Evolutionary conservation across 1,140 invertebrate species (phyloP), one percentile per base, ranked within the genome.

Genomic region (Drosophila nasuta): DNA sequence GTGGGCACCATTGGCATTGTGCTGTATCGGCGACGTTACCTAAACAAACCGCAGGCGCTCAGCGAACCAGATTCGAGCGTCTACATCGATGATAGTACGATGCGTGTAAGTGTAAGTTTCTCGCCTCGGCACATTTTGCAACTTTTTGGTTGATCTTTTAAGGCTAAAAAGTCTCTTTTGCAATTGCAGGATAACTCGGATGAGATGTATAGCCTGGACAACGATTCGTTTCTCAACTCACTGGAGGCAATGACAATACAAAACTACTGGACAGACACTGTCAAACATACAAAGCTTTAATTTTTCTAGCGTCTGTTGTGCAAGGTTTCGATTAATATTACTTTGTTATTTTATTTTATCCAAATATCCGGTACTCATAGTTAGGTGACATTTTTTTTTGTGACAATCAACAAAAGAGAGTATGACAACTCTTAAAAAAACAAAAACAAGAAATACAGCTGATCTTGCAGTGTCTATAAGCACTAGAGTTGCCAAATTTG

Each of bases 161-260:
- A 6, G 5, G 2, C 30, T 8, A 10, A 10, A 10, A 10, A n/a
- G 5, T 1, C 4, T 7, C 73, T 79, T 64, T 49, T 41, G 54
- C 10, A 10, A 3, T 94, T 95, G 17, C 93, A 97, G 97, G 97
- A 97, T 92, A 97, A 97, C 92, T 97, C 96, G 0, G 97, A 97
- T 93, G 97, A 97, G 93, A 97, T 97, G 96, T 97, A 97, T 93
- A 97, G 97, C 91, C 93, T 97, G 93, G 97, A 98, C 93, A 98
- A 97, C 91, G 97, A 98, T 92, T 97, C 97, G 67, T 98, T 97
- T 93, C 94, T 98, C 57, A 98, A 97, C 93, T 97, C 97, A 60
- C 92, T 97, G 72, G 97, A 98, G 93, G 97, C 97, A 59, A 97
- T 98, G 96, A 98, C 97, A 82, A 97, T 98, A 92, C 97, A 97